Base-by-base conservation (phyloP, 2,888 invertebrate genomes). In the Amblyjoppa proteus region DNA sequence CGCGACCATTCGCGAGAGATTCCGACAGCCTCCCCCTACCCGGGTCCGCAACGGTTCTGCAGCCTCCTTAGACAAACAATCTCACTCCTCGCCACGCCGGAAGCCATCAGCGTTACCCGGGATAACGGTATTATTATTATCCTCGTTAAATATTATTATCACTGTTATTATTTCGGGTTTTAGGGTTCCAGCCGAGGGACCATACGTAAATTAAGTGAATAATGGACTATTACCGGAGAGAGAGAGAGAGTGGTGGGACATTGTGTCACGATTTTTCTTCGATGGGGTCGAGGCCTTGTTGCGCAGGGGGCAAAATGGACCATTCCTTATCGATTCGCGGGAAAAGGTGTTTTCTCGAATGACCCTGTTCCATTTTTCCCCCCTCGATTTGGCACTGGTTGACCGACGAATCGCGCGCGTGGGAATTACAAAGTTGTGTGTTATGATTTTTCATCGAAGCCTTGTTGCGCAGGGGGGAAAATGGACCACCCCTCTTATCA, bases 61-160 rank as follows among this genome's bases (percentile, higher is more conserved):
- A 49, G 45, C n/a, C 20, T 34, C 25, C 25, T 71, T 41, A 41
- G n/a, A 45, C 81, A 28, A 16, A 58, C 58, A n/a, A 71, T 64
- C 49, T 66, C 68, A 56, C 73, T 77, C 53, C 7, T 73, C 77
- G 53, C 28, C 61, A 16, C 31, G 20, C 16, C 64, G 38, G 83
- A 79, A 75, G 41, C 79, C 51, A 69, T 51, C 34, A 31, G 16
- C 34, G 51, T 58, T 70, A 13, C 31, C 38, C 4, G n/a, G 56
- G 61, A 45, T 75, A 75, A 64, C 34, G 75, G 45, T 83, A 74
- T 83, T 74, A 83, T 74, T 83, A 58, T 79, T 73, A 73, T 66
- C 66, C 13, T 80, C 80, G 73, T 80, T 80, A 56, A 66, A 80
- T 80, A 80, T 66, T 66, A 74, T 45, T 74, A 66, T 56, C 66